A percentile compares a stretch with the other conserved stretches of the same genome.
These are phyloP conservation scores for Rhagophthalmus giganteus DNA, from an alignment of 2,888 invertebrate genomes.

Conservation along the genomic window DNA sequence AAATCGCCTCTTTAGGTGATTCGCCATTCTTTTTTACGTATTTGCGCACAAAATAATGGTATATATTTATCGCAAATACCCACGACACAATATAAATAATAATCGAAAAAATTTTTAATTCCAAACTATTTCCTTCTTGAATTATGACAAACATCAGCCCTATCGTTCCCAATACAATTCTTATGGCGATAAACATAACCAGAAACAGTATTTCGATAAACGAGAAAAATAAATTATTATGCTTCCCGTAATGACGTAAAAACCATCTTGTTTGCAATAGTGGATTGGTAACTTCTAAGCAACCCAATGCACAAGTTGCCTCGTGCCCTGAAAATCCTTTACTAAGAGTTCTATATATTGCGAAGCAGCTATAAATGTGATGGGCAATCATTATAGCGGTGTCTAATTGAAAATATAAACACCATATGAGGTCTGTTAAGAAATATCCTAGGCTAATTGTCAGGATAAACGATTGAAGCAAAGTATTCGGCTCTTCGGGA, in stretches of 20 bases:
- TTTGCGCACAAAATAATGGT: neutral
- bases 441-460: slow-evolving; percentile 66
- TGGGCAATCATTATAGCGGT: slow-evolving; percentile 60
- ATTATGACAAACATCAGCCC: slow-evolving; percentile 54
- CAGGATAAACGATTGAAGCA: slow-evolving; percentile 54
- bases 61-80: neutral
- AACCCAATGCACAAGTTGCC: slow-evolving; percentile 60
- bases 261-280: slow-evolving; percentile 67
- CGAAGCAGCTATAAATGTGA: slow-evolving; percentile 59
- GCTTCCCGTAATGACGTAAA: slow-evolving; percentile 58
- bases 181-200: slow-evolving; percentile 55
- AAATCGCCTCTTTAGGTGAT: too few species aligned
- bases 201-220: slow-evolving; percentile 60
- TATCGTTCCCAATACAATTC: slow-evolving; percentile 60
- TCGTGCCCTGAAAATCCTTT: slow-evolving; percentile 59
- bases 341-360: slow-evolving; percentile 58
- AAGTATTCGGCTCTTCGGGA: slow-evolving; percentile 43
- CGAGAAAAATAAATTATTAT: slow-evolving; percentile 54
- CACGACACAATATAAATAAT: slow-evolving; percentile 48
- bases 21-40: too few species aligned
- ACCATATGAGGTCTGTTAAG: slow-evolving; percentile 64
- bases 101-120: slow-evolving; percentile 43
- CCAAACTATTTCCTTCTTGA: slow-evolving; percentile 55
- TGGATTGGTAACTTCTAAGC: slow-evolving; percentile 66
- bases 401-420: slow-evolving; percentile 59